Conservation (phyloP, 2,797 vertebrate genomes). For the Falco novaeseelandiae region DNA sequence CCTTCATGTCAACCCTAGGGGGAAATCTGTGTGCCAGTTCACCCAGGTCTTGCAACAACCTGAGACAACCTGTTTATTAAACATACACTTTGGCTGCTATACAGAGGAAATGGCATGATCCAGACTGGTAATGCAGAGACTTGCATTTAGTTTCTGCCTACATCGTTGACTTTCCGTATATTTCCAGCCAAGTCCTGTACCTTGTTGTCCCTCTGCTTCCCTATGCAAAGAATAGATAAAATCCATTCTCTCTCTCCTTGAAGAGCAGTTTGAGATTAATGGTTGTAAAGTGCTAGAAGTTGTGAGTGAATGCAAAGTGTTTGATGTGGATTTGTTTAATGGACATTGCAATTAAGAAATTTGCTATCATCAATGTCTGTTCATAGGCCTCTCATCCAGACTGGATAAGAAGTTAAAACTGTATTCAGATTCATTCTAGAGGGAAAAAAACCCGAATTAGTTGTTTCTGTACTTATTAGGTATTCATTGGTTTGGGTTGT, state of each 20-base stretch:
- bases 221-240: neutral
- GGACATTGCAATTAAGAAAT: neutral
- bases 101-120: constrained; percentile 61
- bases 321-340: neutral
- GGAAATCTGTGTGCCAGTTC: constrained; percentile 58
- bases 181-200: constrained; percentile 6
- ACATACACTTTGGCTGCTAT: constrained; percentile 40
- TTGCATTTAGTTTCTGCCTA: constrained; percentile 59
- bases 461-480: neutral
- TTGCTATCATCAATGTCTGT: neutral
- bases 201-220: neutral
- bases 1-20: constrained; percentile 63
- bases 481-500: neutral
- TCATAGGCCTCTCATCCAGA: neutral
- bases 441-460: neutral
- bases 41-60: constrained; percentile 64
- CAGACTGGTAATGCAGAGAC: constrained; percentile 54
- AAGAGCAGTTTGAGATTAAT: neutral
- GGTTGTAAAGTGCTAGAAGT: neutral
- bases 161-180: neutral
- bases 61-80: constrained; percentile 70
- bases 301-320: neutral
- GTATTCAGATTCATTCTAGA: neutral
- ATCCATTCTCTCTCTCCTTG: neutral
- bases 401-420: neutral